Percentiles rank a stretch among this genome's conserved stretches.
phyloP scores from a whole-genome alignment of 1,140 invertebrate species.

The Copidosoma floridanum region DNA sequence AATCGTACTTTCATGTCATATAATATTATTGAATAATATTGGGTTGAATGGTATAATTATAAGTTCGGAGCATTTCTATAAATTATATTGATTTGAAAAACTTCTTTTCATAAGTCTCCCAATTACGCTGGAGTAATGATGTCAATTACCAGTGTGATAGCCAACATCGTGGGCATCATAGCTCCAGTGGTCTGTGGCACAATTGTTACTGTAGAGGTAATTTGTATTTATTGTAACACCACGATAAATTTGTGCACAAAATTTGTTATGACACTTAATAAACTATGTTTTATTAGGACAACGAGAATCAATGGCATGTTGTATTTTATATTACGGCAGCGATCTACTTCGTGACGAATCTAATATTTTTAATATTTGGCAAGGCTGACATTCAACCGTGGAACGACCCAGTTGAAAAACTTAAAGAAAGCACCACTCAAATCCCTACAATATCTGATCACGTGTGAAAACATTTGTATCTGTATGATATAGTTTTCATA shows the following conservation, averaged over 20 bases:
- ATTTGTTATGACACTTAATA: too few species aligned
- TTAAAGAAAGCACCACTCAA: not conserved
- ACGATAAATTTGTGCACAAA: too few species aligned
- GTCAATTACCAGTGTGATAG: constrained; percentile 67
- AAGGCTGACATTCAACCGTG: constrained; percentile 48
- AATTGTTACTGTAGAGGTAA: constrained; percentile 51
- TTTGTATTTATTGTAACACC: too few species aligned
- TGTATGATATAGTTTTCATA: too few species aligned
- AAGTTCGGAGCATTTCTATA: too few species aligned
- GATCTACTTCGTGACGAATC: constrained; percentile 56
- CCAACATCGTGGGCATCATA: constrained; percentile 64
- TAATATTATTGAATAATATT: too few species aligned
- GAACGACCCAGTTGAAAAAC: constrained; percentile 36
- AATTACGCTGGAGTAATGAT: constrained; percentile 65
- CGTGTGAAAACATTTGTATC: too few species aligned
- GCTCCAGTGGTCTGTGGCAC: constrained; percentile 58
- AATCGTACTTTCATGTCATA: too few species aligned
- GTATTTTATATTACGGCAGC: constrained; percentile 60
- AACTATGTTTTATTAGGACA: constrained; percentile 51
- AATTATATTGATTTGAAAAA: too few species aligned
- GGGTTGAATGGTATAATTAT: too few species aligned
- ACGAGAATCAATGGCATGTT: constrained; percentile 55
- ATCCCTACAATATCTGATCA: too few species aligned
- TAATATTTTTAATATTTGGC: constrained; percentile 55
- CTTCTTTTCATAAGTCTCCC: too few species aligned